phyloP scores from a whole-genome alignment of 2,888 invertebrate species.

The Cantharis flavilabris region DNA sequence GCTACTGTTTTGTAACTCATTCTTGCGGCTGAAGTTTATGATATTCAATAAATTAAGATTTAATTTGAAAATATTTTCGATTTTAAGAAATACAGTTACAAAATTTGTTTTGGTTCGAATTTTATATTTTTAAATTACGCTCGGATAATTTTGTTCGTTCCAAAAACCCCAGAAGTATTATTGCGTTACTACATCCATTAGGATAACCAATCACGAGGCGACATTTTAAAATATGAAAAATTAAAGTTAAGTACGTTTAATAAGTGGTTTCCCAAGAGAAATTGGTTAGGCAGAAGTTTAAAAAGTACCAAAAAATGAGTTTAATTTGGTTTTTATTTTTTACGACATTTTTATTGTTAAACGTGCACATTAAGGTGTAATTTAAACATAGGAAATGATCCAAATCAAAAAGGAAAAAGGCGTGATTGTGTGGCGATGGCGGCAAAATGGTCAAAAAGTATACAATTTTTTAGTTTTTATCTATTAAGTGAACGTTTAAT shows the following conservation, averaged over 20 bases:
- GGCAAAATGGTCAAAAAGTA: neutral
- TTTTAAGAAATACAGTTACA: neutral
- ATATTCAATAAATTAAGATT: conserved; percentile 18
- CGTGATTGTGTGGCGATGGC: neutral
- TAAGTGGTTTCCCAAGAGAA: neutral
- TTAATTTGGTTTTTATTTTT: neutral
- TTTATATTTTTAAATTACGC: neutral
- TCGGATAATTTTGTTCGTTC: neutral
- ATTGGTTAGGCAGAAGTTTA: neutral
- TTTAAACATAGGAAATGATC: neutral
- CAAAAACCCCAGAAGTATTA: neutral
- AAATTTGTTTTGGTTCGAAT: neutral
- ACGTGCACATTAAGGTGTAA: neutral
- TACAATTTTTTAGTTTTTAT: neutral
- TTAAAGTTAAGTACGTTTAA: neutral
- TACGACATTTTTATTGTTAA: neutral
- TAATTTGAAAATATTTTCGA: neutral
- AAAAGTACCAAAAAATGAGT: neutral
- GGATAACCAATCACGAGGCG: neutral
- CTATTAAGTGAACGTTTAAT: neutral
- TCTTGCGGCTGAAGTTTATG: conserved; percentile 26
- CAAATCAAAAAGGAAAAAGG: neutral
- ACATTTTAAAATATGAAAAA: neutral
- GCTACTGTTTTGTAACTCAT: conserved; percentile 25
- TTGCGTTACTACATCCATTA: neutral